A percentile compares a stretch with the other conserved stretches of the same genome.
Evolutionary conservation across 1,140 invertebrate genomes (phyloP).

Genomic region (Aphis gossypii): DNA sequence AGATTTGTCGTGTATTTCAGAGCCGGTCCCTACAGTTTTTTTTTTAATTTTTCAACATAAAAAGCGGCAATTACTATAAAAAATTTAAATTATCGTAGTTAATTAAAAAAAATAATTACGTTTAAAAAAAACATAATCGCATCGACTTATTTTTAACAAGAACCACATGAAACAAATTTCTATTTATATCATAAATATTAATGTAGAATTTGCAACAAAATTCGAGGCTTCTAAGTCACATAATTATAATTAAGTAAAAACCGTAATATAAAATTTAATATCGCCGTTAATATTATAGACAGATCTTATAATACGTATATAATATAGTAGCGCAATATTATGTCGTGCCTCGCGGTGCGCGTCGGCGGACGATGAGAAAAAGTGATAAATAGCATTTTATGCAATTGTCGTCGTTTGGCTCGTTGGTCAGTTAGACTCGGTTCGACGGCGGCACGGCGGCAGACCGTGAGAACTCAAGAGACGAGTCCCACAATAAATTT

Average conservation of each 20-base stretch:
- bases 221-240: no score
- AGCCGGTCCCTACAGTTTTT: no score
- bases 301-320: not conserved
- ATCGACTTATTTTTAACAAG: not conserved
- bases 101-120: no score
- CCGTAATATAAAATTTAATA: not conserved
- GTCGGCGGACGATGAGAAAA: not conserved
- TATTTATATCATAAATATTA: not conserved
- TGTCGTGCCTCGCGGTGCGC: no score
- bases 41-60: no score
- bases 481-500: constrained; percentile 2
- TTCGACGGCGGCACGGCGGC: not conserved
- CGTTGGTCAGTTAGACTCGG: not conserved
- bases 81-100: no score
- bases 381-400: constrained; percentile 18
- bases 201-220: not conserved
- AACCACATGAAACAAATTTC: not conserved
- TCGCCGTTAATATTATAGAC: not conserved
- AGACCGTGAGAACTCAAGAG: constrained; percentile 1
- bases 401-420: constrained; percentile 1
- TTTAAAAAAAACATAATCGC: no score
- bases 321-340: not conserved
- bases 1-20: no score
- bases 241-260: not conserved
- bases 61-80: no score